These are phyloP conservation scores for Sinopyrophorus schimmeli DNA, from an alignment of 2,888 invertebrate genomes.

Conservation along the genomic window DNA sequence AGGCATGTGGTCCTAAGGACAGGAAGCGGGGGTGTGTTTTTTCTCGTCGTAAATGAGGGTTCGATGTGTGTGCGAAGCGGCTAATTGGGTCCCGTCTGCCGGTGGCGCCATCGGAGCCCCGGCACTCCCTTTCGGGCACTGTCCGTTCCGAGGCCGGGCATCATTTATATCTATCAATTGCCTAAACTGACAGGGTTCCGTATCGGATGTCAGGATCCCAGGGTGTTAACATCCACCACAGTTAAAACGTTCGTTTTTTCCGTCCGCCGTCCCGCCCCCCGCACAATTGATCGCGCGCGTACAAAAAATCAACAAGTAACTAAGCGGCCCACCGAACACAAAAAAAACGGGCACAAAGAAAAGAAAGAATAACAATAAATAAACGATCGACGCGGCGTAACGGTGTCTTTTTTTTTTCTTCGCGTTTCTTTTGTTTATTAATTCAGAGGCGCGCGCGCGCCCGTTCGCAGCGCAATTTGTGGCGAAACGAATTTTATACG, in stretches of 20 bases:
- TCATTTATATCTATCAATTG: constrained; percentile 44
- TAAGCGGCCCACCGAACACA: not conserved
- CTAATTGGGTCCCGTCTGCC: constrained; percentile 54
- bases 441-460: constrained; percentile 5
- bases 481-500: constrained; percentile 27
- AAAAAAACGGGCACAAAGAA: not conserved
- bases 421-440: constrained; percentile 6
- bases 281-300: not conserved
- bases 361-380: not conserved
- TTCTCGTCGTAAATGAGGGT: constrained; percentile 55
- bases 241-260: constrained; percentile 33
- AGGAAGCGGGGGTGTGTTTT: constrained; percentile 53
- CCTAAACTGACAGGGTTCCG: constrained; percentile 29
- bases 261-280: not conserved
- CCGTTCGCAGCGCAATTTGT: constrained; percentile 24
- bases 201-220: constrained; percentile 38
- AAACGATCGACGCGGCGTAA: constrained; percentile 1
- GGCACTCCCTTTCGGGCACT: constrained; percentile 43
- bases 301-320: constrained; percentile 3
- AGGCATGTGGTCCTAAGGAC: constrained; percentile 45
- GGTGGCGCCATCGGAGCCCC: constrained; percentile 49
- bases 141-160: constrained; percentile 39
- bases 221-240: constrained; percentile 39
- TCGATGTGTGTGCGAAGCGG: constrained; percentile 52
- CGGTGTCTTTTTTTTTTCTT: too few relatives aligned